Evolutionary conservation across 2,888 invertebrate genomes (phyloP).

Genomic region (Hydrotaea diabolus): DNA sequence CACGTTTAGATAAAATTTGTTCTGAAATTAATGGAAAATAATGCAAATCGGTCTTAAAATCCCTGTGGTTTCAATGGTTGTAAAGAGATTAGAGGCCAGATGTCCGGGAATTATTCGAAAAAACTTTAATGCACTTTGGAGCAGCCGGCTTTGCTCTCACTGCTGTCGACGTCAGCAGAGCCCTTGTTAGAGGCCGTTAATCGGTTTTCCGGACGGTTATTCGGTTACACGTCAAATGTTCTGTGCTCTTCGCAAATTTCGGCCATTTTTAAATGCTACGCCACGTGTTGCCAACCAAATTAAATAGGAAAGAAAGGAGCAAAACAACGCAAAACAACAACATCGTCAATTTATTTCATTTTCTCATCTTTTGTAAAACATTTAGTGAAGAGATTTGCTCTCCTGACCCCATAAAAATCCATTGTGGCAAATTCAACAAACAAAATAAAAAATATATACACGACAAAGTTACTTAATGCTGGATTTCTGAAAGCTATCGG

Average conservation of each 20-base stretch:
- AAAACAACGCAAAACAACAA: too few species aligned
- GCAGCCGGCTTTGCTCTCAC: slow-evolving; percentile 4
- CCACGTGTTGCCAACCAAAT: too few species aligned
- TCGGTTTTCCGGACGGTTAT: background rate
- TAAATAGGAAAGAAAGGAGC: too few species aligned
- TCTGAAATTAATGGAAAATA: slow-evolving; percentile 10
- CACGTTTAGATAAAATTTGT: background rate
- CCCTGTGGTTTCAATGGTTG: background rate
- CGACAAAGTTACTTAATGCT: too few species aligned
- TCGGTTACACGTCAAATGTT: background rate
- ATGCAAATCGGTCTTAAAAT: slow-evolving; percentile 1
- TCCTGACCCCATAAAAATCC: too few species aligned
- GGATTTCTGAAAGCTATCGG: too few species aligned
- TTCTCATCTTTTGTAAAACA: too few species aligned
- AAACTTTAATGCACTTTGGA: background rate
- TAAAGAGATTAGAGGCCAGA: background rate
- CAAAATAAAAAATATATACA: too few species aligned
- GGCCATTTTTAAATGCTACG: too few species aligned
- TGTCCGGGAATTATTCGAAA: background rate
- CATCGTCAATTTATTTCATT: too few species aligned
- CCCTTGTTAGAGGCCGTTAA: background rate
- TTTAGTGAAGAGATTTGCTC: too few species aligned
- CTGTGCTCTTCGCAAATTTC: background rate
- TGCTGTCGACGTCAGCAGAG: slow-evolving; percentile 18
- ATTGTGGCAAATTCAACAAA: too few species aligned